Evolutionary conservation across 2,113 vertebrate genomes (phyloP), one percentile per base, ranked within the genome.

Genomic region (Merops nubicus): DNA sequence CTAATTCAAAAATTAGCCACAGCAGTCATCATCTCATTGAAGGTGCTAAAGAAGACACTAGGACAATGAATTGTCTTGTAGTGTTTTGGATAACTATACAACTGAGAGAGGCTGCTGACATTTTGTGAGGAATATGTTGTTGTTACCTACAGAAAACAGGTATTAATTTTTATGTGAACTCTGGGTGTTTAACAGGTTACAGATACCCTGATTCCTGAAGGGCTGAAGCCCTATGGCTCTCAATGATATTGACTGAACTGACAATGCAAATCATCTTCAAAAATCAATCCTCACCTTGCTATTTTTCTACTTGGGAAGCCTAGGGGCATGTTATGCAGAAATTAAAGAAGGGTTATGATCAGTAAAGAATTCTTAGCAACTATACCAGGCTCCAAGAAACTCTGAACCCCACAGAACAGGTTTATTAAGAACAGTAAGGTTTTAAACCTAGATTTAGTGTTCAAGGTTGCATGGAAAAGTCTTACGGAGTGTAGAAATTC

Each of bases 401-500:
- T 40, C 68, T 84, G 72, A 95, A 74, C 40, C 68, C 51, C 82
- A 65, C 68, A 80, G 78, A 95, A 94, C 47, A 86, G 64, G n/a
- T 84, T 95, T 60, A 92, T 95, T 87, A 91, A 89, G 48, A 90
- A 88, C 11, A 84, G 72, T 81, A 81, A 90, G 31, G 45, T 82
- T 95, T 92, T 75, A 93, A 94, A 73, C 56, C 26, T 56, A 87
- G 69, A 45, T 86, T 90, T 91, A 86, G 36, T 88, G 51, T 93
- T 94, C 85, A 92, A 80, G 68, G 29, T 63, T 92, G 80, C 40
- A 91, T 95, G 95, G 93, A 96, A 95, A 96, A 95, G 75, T 64
- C 60, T 70, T 75, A 75, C 0, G 11, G 88, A 56, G 76, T 42
- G 15, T 53, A 96, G 76, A 80, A 96, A 75, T 63, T 79, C 5